Evolutionary conservation across 2,888 invertebrate genomes (phyloP).

Genomic region (Therioaphis trifolii): DNA sequence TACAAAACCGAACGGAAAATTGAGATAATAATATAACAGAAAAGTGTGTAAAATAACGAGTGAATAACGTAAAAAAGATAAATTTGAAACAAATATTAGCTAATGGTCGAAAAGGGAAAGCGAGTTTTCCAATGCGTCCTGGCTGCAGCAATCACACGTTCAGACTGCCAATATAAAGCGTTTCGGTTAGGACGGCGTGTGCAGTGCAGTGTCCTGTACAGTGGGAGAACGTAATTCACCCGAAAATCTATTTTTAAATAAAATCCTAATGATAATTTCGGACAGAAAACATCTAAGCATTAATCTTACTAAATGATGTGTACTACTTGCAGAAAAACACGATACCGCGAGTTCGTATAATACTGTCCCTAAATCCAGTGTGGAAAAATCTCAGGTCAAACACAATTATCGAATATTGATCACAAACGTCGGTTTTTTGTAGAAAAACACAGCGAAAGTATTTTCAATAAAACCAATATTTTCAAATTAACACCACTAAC

Average conservation of each 20-base stretch:
- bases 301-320: constrained; percentile 29
- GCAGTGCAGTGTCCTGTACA: constrained; percentile 29
- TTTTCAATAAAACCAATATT: too few species aligned
- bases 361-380: background rate
- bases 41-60: background rate
- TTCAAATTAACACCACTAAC: too few species aligned
- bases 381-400: too few species aligned
- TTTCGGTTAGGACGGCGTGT: constrained; percentile 45
- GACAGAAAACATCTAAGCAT: constrained; percentile 51
- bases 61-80: background rate
- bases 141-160: constrained; percentile 56
- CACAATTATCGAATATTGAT: too few species aligned
- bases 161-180: constrained; percentile 58
- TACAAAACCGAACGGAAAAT: constrained; percentile 27
- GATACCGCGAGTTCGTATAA: background rate
- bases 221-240: constrained; percentile 54
- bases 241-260: constrained; percentile 62
- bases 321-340: background rate
- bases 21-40: background rate
- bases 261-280: constrained; percentile 32
- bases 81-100: background rate
- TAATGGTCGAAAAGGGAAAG: background rate
- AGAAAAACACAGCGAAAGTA: too few species aligned
- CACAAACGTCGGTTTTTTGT: too few species aligned
- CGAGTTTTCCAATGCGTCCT: constrained; percentile 45